Percentiles rank a stretch among this genome's conserved stretches.
Conservation (phyloP, 2,888 invertebrate species). For the Mythimna lalbum region DNA sequence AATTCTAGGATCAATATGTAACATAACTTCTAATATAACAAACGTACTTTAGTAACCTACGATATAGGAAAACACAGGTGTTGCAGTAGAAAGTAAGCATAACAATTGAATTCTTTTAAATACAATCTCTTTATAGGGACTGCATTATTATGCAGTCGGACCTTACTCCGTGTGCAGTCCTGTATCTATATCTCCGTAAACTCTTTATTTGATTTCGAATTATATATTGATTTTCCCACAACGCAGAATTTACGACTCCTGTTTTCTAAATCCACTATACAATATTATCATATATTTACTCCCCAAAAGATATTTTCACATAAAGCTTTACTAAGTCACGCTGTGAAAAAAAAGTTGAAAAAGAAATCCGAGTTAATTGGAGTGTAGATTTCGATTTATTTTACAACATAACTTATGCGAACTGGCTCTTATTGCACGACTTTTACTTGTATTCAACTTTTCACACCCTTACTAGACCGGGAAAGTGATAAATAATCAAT, state of each 20-base stretch:
- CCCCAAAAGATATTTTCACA: neutral
- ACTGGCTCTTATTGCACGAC: neutral
- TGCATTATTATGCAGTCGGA: no score
- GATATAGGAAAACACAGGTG: neutral
- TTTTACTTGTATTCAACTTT: neutral
- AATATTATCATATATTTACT: neutral
- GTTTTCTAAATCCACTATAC: neutral
- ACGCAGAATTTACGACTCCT: neutral
- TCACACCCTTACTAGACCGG: neutral
- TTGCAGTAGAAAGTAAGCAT: neutral
- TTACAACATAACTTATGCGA: neutral
- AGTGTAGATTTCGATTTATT: slow-evolving; percentile 14
- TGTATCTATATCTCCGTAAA: no score
- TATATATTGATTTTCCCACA: neutral
- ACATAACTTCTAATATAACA: neutral
- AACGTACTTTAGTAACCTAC: neutral
- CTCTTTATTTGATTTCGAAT: neutral
- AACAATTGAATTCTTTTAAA: neutral
- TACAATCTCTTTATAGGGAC: no score
- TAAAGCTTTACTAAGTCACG: neutral
- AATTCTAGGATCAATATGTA: neutral
- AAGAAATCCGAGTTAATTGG: slow-evolving; percentile 1
- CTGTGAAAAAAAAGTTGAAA: neutral
- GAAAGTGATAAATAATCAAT: no score
- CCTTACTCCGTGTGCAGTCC: no score